Percentiles rank a stretch among this genome's conserved stretches.
These are phyloP conservation scores for Propsilocerus akamusi DNA, from an alignment of 1,140 invertebrate species.

Conservation along the genomic window DNA sequence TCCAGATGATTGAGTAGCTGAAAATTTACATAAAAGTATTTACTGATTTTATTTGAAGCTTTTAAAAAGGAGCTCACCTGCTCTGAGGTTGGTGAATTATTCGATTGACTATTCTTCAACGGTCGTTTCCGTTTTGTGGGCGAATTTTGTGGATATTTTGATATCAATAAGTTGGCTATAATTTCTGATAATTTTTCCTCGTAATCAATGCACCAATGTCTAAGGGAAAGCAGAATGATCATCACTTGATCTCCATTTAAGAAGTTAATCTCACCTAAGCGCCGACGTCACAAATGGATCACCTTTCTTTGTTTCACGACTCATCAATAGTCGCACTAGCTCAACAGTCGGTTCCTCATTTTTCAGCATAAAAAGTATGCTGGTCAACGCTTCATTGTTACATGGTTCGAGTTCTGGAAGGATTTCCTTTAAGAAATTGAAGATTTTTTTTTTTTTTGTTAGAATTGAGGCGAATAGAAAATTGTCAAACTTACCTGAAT, in stretches of 20 bases:
- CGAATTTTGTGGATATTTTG: constrained; percentile 63
- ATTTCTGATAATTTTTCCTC: constrained; percentile 78
- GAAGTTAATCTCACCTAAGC: constrained; percentile 32
- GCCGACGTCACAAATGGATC: constrained; percentile 76
- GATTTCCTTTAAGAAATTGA: constrained; percentile 24
- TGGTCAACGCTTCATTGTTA: constrained; percentile 83
- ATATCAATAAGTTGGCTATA: constrained; percentile 53
- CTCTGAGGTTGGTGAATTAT: constrained; percentile 33
- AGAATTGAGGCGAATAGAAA: not conserved
- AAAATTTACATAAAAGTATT: constrained; percentile 5
- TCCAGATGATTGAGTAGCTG: constrained; percentile 84
- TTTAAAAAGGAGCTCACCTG: constrained; percentile 24
- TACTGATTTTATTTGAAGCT: not conserved
- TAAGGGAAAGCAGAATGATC: constrained; percentile 6
- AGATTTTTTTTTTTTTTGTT: not conserved
- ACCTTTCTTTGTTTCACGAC: constrained; percentile 51
- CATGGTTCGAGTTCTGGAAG: constrained; percentile 74
- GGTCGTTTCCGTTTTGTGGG: constrained; percentile 79
- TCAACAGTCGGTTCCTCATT: constrained; percentile 80
- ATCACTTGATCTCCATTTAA: not conserved
- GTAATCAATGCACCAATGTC: constrained; percentile 79
- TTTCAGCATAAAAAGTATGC: constrained; percentile 75
- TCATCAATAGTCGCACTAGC: constrained; percentile 64
- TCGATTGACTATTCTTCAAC: constrained; percentile 37
- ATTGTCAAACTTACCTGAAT: constrained; percentile 42